Evolutionary conservation across 2,888 invertebrate species (phyloP), one percentile per base, ranked within the genome.

Genomic region (Lasioglossum leucozonium): DNA sequence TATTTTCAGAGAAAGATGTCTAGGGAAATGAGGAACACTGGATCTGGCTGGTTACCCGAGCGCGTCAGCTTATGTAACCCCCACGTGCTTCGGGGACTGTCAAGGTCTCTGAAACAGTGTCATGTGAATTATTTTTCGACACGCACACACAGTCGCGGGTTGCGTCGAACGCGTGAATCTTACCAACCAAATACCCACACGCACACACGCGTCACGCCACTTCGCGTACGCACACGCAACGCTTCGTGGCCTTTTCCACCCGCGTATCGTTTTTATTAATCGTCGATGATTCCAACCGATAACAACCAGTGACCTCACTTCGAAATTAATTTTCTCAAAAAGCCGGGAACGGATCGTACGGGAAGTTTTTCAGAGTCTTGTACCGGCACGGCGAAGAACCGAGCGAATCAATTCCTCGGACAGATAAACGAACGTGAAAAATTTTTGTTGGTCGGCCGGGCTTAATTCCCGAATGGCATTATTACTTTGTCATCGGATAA

Each of bases 41-140:
- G 72, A 87, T 69, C 44, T 73, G 22, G 55, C 72, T 78, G 77
- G 81, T 78, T 75, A 75, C 42, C 67, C 67, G 37, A 75, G 30
- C 80, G 72, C 47, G 71, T 72, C 51, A n/a, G 58, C 67, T 92
- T 92, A 91, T 78, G 76, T 89, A 92, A 92, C 82, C 74, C 22
- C 91, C 92, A 91, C 91, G 89, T 92, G 92, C 81, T 91, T 84
- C 69, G 79, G 58, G 69, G 76, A 42, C 72, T 81, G 73, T 81
- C 85, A 79, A 82, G 87, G 87, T 87, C 87, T 76, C 47, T 11
- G 26, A 30, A 18, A 18, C 55, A 86, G 62, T 11, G 55, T 47
- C 73, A 77, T 51, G 30, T 69, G n/a, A 77, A 79, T 79, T 72
- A 84, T 77, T 87, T 86, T 85, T 67, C 30, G 69, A 81, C 34